These are phyloP conservation scores for Pantala flavescens DNA, from an alignment of 1,140 invertebrate genomes.

Conservation along the genomic window DNA sequence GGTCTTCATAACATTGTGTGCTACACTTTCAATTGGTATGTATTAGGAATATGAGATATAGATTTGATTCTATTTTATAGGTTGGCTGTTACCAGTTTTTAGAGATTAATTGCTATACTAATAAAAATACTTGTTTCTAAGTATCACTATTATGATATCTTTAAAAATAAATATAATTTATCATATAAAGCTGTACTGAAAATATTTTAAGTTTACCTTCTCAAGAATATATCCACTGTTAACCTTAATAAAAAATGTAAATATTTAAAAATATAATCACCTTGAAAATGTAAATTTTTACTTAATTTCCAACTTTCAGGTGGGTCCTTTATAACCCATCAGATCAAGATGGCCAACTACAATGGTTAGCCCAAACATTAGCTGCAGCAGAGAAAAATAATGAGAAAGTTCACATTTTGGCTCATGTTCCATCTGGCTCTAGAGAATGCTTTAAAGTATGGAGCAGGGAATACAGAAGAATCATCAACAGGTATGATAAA, in stretches of 20 bases:
- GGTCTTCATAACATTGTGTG: conserved; percentile 64
- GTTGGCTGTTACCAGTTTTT: background rate
- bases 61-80: conserved; percentile 14
- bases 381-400: conserved; percentile 53
- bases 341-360: conserved; percentile 56
- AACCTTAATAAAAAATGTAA: no score
- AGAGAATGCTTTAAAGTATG: conserved; percentile 54
- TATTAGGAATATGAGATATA: conserved; percentile 13
- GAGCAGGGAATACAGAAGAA: conserved; percentile 50
- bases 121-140: no score
- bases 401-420: conserved; percentile 72
- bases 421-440: conserved; percentile 67
- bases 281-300: no score
- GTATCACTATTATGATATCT: no score
- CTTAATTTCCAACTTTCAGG: conserved; percentile 37
- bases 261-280: no score
- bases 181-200: no score
- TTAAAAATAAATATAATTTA: no score
- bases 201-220: no score
- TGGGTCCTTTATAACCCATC: conserved; percentile 49
- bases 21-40: conserved; percentile 61
- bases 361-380: conserved; percentile 63
- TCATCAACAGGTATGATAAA: conserved; percentile 31
- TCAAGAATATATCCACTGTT: no score
- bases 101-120: background rate